Evolutionary conservation across 1,140 invertebrate genomes (phyloP).

Genomic region (Pachyrhynchus sulphureomaculatus): DNA sequence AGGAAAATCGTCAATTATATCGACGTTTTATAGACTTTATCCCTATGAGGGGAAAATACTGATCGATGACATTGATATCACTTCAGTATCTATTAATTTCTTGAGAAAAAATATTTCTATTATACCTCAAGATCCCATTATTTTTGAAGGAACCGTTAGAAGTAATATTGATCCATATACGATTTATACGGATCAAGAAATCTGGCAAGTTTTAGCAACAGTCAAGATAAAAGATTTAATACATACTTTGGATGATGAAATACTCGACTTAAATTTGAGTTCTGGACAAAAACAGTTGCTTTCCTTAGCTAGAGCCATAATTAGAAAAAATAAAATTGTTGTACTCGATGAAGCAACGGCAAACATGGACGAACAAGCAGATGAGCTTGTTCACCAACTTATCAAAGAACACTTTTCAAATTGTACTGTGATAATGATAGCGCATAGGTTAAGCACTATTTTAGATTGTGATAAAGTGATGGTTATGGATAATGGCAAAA

Average conservation of each 20-base stretch:
- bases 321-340: conserved; percentile 74
- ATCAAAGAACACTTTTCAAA: conserved; percentile 67
- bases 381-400: conserved; percentile 68
- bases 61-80: conserved; percentile 54
- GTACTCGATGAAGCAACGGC: conserved; percentile 78
- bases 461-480: conserved; percentile 77
- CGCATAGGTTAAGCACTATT: conserved; percentile 79
- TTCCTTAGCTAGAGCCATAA: conserved; percentile 74
- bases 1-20: conserved; percentile 79
- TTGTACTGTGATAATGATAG: conserved; percentile 81
- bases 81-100: conserved; percentile 20
- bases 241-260: conserved; percentile 48
- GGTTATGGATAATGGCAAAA: conserved; percentile 66
- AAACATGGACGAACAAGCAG: conserved; percentile 70
- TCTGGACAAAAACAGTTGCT: conserved; percentile 79
- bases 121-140: conserved; percentile 80
- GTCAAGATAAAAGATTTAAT: conserved; percentile 47
- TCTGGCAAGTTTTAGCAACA: conserved; percentile 46
- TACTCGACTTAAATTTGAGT: conserved; percentile 71
- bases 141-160: conserved; percentile 60
- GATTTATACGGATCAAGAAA: conserved; percentile 53
- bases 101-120: conserved; percentile 74
- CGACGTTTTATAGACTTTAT: conserved; percentile 67
- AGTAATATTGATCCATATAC: conserved; percentile 61
- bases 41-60: conserved; percentile 57